Base-by-base conservation (phyloP, 2,797 vertebrate genomes). In the Eulemur coronatus region DNA sequence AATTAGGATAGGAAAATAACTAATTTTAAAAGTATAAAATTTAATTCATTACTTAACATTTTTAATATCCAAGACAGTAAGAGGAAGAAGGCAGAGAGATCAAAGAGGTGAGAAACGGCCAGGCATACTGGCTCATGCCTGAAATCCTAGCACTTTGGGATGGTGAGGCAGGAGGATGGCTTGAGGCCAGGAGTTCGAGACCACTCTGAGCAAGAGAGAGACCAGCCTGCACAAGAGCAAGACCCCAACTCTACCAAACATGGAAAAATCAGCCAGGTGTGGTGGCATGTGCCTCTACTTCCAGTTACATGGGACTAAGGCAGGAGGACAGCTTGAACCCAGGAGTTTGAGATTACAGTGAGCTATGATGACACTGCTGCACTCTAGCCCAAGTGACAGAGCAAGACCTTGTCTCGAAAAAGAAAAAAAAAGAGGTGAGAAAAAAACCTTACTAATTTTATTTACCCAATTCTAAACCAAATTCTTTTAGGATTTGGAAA, bases 21-120 rank as follows among this genome's bases (percentile, higher is more conserved):
- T 84, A 61, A 91, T 80, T 80, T 92, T 79, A 93, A 82, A 76
- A 30, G 10, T 33, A 94, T 43, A 88, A 85, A 95, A 92, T 61
- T 86, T 52, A 91, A 30, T 52, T 93, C 12, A 89, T 63, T 52
- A 82, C 2, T 57, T 81, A 93, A 80, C 33, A 97, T n/a, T 17
- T 92, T 75, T 67, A 85, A 88, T 67, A 4, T 73, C 4, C 30
- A 96, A 70, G 35, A 78, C 35, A 92, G 35, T 55, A n/a, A 17
- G 17, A 26, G 30, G 7, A 41, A 28, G n/a, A 59, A 10, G 17
- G 10, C 33, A 89, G 61, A 52, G 26, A 82, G 46, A 92, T n/a
- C n/a, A 90, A 94, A 95, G 46, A 84, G 17, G n/a, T 76, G 24
- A 72, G 41, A 46, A 73, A 69, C 33, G 63, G 33, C 6, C 33